Evolutionary conservation across 2,888 invertebrate genomes (phyloP), one percentile per base, ranked within the genome.

Genomic region (Eupithecia subumbrata): DNA sequence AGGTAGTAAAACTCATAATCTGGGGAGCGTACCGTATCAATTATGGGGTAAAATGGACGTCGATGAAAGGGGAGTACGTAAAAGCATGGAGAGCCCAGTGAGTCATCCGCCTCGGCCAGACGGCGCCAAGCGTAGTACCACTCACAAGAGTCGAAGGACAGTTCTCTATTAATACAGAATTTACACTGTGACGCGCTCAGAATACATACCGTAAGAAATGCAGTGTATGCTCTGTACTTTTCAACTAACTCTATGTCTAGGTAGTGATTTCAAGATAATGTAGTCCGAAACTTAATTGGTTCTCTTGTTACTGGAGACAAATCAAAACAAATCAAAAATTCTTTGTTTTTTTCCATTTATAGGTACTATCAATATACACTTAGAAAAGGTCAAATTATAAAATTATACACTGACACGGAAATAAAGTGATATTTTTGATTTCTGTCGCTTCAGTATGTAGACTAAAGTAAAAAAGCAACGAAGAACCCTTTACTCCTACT

Each of bases 101-200:
- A 94, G 86, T 94, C 94, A 94, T 85, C 84, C 81, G 81, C 78
- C 69, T 83, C 93, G 92, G 76, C 94, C 88, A 92, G 93, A 92
- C 93, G 94, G 93, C 94, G 94, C 93, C 92, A 83, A 68, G 69
- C 76, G 64, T 56, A 45, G 64, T 43, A 45, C 71, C 25, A 68
- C 43, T 63, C 18, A 71, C 70, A 68, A 14, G 25, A 22, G 40
- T 22, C 66, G 37, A 37, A 66, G 63, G 40, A 48, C 68, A 71
- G 18, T 37, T 34, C 64, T 67, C 37, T 67, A 67, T 37, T n/a
- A n/a, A 40, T 67, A 37, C 34, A 64, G 34, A 67, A n/a, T 67
- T 37, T 37, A 34, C 37, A 67, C n/a, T 67, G n/a, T 40, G 40
- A 37, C n/a, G 37, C 34, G 40, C 66, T 40, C 18, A 67, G 40